Base-by-base conservation (phyloP, 2,888 invertebrate genomes). In the Eretmocerus hayati region DNA sequence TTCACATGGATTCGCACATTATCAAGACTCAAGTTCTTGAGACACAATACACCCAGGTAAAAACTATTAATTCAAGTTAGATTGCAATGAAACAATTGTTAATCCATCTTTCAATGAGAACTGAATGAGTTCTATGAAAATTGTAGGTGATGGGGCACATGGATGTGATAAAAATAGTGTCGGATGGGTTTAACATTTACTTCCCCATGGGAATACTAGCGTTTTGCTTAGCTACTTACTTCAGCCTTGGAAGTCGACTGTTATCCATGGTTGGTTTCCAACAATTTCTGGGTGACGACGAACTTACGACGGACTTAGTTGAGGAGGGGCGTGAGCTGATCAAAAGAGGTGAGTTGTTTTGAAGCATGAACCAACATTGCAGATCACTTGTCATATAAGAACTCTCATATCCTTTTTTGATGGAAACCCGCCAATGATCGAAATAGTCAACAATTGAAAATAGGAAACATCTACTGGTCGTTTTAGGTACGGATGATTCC, bases 121-220 rank as follows among this genome's bases (percentile, higher is more conserved):
- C 45, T 32, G 33, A 39, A 33, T 44, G 21, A 11, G 46, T 42
- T n/a, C 5, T 47, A 35, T 43, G 20, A 40, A 36, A 18, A 37
- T 56, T 62, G 60, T 63, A 86, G 87, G 85, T 95, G 60, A 99
- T 99, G 97, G 99, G 99, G 0, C 97, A 99, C 70, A 92, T 99
- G 94, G 96, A 97, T 72, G 94, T 99, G 1, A 85, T 99, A 46
- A 87, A 90, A 22, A 90, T 99, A 53, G 90, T 99, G 57, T 89
- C 96, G 0, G 90, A 95, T 70, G 97, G 97, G 8, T 97, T 99
- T 76, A 99, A 99, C 74, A 88, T 99, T 46, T 99, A 99, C 75
- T 95, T 99, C 72, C 99, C 99, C 1, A 96, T 97, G 83, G 83
- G 90, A 51, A 95, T 99, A 68, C 80, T 97, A 50, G 80, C 87